Conservation (phyloP, 2,888 invertebrate genomes). For the Julus scanicus region DNA sequence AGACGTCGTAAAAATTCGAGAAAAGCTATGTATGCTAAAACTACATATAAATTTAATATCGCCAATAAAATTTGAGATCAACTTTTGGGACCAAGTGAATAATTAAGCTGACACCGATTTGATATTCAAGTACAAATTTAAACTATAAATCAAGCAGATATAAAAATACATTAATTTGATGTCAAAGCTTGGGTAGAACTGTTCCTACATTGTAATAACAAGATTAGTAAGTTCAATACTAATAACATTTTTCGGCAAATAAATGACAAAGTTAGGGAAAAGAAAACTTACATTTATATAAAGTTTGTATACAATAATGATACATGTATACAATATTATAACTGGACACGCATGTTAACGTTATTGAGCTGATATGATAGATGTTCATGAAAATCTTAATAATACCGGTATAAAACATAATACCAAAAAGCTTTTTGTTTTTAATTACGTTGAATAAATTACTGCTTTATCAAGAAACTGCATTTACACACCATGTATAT, state of each 20-base stretch:
- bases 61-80: neutral
- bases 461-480: neutral
- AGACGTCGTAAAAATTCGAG: neutral
- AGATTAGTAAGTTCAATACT: too few species aligned
- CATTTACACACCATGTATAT: neutral
- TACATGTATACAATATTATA: too few species aligned
- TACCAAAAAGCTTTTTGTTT: neutral
- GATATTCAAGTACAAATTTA: neutral
- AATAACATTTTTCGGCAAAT: neutral
- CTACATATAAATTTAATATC: too few species aligned
- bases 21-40: neutral
- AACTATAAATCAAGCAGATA: neutral
- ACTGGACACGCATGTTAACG: too few species aligned
- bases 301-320: too few species aligned
- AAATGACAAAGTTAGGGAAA: neutral
- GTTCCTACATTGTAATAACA: neutral
- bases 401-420: neutral
- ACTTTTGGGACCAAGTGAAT: neutral
- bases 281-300: neutral
- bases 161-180: neutral
- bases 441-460: neutral
- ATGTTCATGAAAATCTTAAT: neutral
- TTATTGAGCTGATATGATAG: neutral
- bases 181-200: neutral
- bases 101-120: neutral